Evolutionary conservation across 2,888 invertebrate species (phyloP).

Genomic region (Sisyra terminalis): DNA sequence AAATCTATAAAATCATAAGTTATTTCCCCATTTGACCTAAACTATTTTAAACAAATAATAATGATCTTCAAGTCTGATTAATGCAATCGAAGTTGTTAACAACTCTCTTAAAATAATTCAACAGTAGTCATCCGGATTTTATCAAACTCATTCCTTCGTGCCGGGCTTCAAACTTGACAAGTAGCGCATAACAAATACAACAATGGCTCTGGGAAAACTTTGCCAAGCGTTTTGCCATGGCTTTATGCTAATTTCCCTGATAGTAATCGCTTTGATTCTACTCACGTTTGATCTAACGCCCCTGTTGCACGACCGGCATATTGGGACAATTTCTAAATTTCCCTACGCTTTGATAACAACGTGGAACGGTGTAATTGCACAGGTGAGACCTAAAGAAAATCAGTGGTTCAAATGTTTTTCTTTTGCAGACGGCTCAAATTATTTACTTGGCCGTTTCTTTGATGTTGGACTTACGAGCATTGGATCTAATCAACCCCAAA

Average conservation of each 20-base stretch:
- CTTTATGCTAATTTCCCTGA: not conserved
- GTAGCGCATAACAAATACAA: not conserved
- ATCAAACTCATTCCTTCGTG: no score
- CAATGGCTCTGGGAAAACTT: not conserved
- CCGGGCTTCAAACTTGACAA: no score
- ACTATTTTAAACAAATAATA: no score
- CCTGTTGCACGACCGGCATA: not conserved
- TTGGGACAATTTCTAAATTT: not conserved
- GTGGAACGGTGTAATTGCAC: not conserved
- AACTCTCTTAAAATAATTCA: no score
- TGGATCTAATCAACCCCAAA: not conserved
- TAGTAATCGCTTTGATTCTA: not conserved
- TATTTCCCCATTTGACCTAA: no score
- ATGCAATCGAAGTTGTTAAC: no score
- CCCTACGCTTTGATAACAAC: not conserved
- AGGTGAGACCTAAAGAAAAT: no score
- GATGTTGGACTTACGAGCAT: not conserved
- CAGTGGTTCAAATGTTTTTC: no score
- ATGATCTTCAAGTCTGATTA: no score
- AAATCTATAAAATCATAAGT: no score
- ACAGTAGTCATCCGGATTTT: no score
- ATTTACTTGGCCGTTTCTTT: slow-evolving; percentile 3
- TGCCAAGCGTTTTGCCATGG: not conserved
- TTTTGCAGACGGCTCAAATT: slow-evolving; percentile 1
- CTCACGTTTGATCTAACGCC: not conserved